Base-by-base conservation (phyloP, 2,797 vertebrate species). In the Neosilurus hyrtlii region DNA sequence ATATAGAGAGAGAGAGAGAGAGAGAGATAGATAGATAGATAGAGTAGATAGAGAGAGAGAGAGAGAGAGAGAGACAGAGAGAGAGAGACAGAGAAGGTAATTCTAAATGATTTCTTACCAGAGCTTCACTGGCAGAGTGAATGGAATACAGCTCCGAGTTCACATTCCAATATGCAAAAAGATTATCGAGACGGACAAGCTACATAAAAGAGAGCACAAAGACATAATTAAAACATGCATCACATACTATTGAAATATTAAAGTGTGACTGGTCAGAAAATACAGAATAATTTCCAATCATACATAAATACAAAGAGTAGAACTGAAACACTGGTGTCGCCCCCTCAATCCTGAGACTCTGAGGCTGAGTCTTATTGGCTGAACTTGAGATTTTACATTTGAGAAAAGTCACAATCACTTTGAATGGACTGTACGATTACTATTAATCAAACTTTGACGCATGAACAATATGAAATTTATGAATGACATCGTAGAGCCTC, bases 151-250 rank as follows among this genome's bases (percentile, higher is more conserved):
- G 96, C 76, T 92, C 89, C 0, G 97, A 97, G 88, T 97, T 96
- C 88, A 98, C 97, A 86, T 98, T 99, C 97, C 97, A 99, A 90
- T 99, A 99, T 49, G 96, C 97, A 94, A 97, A 99, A 88, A 99
- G 94, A 88, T 95, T 96, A 93, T 99, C 97, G 61, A 99, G 90
- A 85, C 94, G 94, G 80, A 99, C 95, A 89, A 99, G 92, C 98
- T 99, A 89, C 73, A 76, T 12, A 1, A 68, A 70, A 9, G 18
- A 51, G 57, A 61, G 22, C 54, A 65, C 15, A n/a, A 57, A 57
- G 24, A 16, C 26, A 35, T 7, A 30, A 57, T 75, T 75, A 22
- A 56, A 56, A 57, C 16, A 74, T 24, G 1, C 24, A 5, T n/a
- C 18, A 30, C 26, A 14, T 3, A 1, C 15, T 35, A 4, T 15